Conservation (phyloP, 2,797 vertebrate genomes). For the Myotis myotis region DNA sequence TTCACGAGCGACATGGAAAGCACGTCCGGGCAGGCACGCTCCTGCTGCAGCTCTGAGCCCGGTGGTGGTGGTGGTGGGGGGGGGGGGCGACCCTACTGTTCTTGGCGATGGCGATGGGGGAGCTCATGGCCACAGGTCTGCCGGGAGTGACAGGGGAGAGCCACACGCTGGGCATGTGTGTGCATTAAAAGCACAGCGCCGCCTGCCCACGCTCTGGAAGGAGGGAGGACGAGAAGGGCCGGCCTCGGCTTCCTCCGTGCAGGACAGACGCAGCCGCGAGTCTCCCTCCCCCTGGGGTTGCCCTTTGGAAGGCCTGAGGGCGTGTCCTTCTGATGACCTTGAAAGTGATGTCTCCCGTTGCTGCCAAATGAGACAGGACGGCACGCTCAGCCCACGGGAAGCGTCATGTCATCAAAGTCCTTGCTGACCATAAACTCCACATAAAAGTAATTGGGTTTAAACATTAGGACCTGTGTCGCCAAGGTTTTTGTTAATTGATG, state of each 20-base stretch:
- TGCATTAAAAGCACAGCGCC: too few species aligned
- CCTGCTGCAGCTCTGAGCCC: too few species aligned
- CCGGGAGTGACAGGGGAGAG: too few species aligned
- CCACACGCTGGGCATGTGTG: too few species aligned
- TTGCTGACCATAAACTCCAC: neutral
- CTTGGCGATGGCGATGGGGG: too few species aligned
- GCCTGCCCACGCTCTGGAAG: too few species aligned
- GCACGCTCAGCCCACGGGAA: neutral
- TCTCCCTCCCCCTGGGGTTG: neutral
- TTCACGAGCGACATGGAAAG: too few species aligned
- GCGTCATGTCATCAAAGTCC: neutral
- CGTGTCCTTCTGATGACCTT: neutral
- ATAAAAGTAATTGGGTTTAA: neutral
- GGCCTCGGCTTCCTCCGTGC: neutral
- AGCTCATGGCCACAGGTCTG: too few species aligned
- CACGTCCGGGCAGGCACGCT: too few species aligned
- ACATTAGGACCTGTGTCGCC: neutral
- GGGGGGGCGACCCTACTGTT: too few species aligned
- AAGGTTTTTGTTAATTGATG: neutral
- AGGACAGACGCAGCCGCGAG: neutral
- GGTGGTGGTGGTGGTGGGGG: too few species aligned
- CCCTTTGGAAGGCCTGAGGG: neutral
- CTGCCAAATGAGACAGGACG: neutral
- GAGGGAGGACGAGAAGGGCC: neutral
- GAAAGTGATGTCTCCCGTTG: neutral